Evolutionary conservation across 2,888 invertebrate species (phyloP).

Genomic region (Polia nebulosa): DNA sequence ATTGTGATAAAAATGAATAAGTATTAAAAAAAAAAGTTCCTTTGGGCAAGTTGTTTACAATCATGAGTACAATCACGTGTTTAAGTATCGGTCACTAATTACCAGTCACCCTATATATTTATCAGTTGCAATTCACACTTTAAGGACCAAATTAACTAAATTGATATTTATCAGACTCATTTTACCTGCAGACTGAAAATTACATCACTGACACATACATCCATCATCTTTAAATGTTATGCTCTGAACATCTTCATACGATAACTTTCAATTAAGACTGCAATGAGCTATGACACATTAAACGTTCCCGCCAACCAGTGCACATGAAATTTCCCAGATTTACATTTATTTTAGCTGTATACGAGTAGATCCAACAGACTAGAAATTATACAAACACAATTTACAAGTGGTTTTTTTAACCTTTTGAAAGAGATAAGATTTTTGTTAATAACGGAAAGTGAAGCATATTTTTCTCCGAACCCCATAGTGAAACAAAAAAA

Average conservation of each 20-base stretch:
- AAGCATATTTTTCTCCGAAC: background rate
- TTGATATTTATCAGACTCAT: background rate
- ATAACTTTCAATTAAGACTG: constrained; percentile 33
- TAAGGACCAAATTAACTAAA: background rate
- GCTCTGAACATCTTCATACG: constrained; percentile 15
- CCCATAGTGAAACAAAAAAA: background rate
- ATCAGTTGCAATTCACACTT: too few species aligned
- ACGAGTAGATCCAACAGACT: background rate
- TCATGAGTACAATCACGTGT: too few species aligned
- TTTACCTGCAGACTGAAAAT: too few species aligned
- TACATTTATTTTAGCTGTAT: constrained; percentile 1
- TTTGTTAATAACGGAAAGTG: background rate
- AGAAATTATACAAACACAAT: background rate
- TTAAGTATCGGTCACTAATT: too few species aligned
- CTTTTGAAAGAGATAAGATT: background rate
- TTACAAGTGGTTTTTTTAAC: background rate
- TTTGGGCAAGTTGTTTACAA: too few species aligned
- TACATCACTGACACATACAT: background rate
- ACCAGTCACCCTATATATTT: too few species aligned
- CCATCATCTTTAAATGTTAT: constrained; percentile 34
- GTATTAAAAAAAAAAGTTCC: too few species aligned
- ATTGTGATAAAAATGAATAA: too few species aligned
- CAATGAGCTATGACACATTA: constrained; percentile 26
- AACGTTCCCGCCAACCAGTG: constrained; percentile 12
- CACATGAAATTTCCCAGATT: constrained; percentile 14